Evolutionary conservation across 2,797 vertebrate species (phyloP).

Genomic region (Babyrousa celebensis): DNA sequence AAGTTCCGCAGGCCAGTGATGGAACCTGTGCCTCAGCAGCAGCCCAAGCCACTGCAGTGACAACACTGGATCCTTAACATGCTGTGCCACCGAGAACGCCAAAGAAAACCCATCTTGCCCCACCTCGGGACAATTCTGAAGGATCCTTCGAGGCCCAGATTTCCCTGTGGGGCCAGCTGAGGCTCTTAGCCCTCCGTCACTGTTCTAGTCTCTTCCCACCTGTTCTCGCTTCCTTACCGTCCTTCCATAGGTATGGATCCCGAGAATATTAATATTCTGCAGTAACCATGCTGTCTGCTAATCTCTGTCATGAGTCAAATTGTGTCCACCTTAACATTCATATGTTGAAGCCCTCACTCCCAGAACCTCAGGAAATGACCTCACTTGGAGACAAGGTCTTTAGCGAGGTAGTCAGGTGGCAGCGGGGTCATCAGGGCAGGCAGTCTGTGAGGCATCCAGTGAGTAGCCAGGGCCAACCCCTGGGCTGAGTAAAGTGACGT

Average conservation of each 20-base stretch:
- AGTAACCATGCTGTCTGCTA: background rate
- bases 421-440: background rate
- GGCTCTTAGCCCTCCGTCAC: background rate
- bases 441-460: background rate
- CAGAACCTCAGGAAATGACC: background rate
- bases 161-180: background rate
- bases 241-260: background rate
- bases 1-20: too few species aligned
- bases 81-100: too few species aligned
- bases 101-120: background rate
- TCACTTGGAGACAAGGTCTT: background rate
- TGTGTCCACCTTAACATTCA: background rate
- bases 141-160: background rate
- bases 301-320: background rate
- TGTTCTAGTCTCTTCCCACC: background rate
- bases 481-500: too few species aligned
- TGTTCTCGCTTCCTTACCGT: background rate
- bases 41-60: too few species aligned
- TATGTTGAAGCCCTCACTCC: background rate
- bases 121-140: background rate
- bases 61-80: too few species aligned
- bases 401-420: background rate
- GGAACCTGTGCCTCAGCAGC: too few species aligned
- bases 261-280: too few species aligned
- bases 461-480: background rate